A percentile compares a stretch with the other conserved stretches of the same genome.
Conservation (phyloP, 2,797 vertebrate species). For the Xiphorhynchus erythropygius region DNA sequence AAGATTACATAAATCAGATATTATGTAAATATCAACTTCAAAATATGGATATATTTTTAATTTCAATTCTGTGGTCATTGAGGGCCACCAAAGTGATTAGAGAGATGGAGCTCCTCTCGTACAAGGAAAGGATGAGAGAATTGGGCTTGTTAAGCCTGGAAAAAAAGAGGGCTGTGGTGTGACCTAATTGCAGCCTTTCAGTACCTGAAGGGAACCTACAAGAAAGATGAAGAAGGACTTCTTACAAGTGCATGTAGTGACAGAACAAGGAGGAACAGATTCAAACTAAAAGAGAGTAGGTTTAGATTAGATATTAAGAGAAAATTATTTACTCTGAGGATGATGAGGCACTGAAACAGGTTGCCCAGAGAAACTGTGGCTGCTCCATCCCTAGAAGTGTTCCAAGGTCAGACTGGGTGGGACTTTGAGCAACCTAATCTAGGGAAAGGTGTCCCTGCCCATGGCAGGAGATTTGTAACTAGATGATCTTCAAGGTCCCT, state of each 20-base stretch:
- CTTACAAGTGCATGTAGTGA: neutral
- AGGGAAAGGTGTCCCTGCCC: neutral
- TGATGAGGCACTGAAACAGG: neutral
- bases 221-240: neutral
- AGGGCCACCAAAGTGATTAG: neutral
- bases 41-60: neutral
- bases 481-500: neutral
- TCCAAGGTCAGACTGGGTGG: neutral
- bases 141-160: neutral
- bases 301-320: neutral
- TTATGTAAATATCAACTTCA: neutral
- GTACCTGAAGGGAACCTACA: neutral
- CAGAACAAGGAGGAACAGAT: neutral
- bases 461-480: neutral
- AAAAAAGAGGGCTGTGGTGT: neutral
- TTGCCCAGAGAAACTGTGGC: neutral
- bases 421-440: neutral
- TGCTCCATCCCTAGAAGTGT: neutral
- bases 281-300: neutral
- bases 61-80: neutral
- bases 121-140: neutral
- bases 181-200: neutral
- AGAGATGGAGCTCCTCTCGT: neutral
- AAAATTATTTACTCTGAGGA: neutral
- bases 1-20: neutral